Percentiles rank a stretch among this genome's conserved stretches.
phyloP scores from a whole-genome alignment of 2,888 invertebrate species.

The Ceramica pisi region DNA sequence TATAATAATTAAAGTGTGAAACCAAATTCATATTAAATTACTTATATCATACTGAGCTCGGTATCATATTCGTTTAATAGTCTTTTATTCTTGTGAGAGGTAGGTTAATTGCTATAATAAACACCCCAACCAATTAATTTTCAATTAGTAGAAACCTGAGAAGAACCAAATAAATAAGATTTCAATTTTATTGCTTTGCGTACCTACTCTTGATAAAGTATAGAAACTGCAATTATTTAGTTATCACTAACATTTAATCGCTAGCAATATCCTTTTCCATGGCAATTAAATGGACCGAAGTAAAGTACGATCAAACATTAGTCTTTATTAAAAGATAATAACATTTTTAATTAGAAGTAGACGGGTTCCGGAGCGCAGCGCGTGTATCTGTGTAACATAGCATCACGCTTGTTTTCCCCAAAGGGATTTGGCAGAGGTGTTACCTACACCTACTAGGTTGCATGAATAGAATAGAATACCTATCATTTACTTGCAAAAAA shows the following conservation, averaged over 20 bases:
- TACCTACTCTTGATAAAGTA: background rate
- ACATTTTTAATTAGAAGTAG: background rate
- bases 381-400: background rate
- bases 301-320: background rate
- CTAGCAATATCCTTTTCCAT: background rate
- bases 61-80: no score
- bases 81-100: no score
- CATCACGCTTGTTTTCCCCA: background rate
- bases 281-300: background rate
- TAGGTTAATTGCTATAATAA: background rate
- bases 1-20: background rate
- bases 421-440: background rate
- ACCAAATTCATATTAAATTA: background rate
- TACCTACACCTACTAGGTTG: no score
- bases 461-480: no score
- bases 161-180: background rate
- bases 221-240: background rate
- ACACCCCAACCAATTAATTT: background rate
- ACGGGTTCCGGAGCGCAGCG: background rate
- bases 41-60: no score
- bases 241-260: slow-evolving; percentile 3
- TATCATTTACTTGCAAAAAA: no score
- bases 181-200: background rate
- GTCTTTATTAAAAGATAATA: background rate
- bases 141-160: background rate